Evolutionary conservation across 2,888 invertebrate genomes (phyloP).

Genomic region (Andrena minutula): DNA sequence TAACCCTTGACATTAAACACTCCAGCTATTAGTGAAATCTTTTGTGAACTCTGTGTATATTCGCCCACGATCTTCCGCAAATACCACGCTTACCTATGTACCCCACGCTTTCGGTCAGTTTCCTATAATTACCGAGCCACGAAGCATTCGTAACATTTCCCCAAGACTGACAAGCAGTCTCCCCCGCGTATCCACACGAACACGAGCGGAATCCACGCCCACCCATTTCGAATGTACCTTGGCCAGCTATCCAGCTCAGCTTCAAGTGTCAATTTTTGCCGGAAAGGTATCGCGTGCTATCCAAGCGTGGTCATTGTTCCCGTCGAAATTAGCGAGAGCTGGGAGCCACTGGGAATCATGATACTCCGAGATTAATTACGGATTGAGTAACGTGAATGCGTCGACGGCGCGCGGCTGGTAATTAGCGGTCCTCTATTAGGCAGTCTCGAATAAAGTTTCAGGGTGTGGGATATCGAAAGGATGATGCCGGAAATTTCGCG

Average conservation of each 20-base stretch:
- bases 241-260: no score
- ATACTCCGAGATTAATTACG: conserved; percentile 32
- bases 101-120: background rate
- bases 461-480: background rate
- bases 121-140: background rate
- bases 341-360: background rate
- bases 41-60: background rate
- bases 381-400: background rate
- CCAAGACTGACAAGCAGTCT: background rate
- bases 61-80: background rate
- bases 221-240: background rate
- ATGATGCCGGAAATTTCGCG: background rate
- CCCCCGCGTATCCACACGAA: background rate
- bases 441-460: background rate
- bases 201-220: background rate
- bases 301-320: conserved; percentile 14
- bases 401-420: background rate
- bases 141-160: background rate
- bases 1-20: conserved; percentile 37
- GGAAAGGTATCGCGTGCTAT: background rate
- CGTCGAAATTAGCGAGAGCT: background rate
- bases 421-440: conserved; percentile 10
- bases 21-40: background rate
- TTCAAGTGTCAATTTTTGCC: conserved; percentile 2
- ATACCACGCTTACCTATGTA: conserved; percentile 1